Evolutionary conservation across 2,113 vertebrate genomes (phyloP).

Genomic region (Deroptyus accipitrinus): DNA sequence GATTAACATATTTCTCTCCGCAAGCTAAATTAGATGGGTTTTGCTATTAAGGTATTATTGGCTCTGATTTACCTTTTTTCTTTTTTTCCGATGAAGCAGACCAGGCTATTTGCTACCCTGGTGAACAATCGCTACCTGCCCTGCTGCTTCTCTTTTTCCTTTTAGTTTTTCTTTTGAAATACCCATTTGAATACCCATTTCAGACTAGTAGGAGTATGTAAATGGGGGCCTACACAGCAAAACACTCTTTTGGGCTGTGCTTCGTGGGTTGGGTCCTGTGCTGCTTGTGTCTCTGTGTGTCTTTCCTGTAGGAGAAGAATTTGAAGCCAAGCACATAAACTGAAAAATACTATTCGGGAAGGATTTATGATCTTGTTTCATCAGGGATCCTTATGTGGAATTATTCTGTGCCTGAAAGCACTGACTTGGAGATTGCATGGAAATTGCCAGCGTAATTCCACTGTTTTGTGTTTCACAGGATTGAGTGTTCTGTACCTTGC

Average conservation of each 20-base stretch:
- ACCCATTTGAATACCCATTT: neutral
- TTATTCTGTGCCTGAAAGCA: conserved; percentile 27
- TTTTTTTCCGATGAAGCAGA: neutral
- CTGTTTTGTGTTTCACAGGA: neutral
- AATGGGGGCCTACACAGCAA: neutral
- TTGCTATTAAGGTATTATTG: neutral
- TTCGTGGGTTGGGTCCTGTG: neutral
- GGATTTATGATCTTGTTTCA: conserved; percentile 38
- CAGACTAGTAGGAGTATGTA: neutral
- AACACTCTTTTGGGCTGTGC: neutral
- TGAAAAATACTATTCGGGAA: neutral
- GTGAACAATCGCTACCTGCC: neutral
- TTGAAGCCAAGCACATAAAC: neutral
- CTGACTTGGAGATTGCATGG: conserved; percentile 42
- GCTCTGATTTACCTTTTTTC: neutral
- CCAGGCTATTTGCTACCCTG: neutral
- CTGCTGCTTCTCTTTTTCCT: neutral
- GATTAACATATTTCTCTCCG: neutral
- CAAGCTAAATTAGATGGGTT: neutral
- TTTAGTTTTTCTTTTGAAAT: neutral
- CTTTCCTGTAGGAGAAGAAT: neutral
- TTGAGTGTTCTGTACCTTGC: neutral
- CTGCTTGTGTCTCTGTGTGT: neutral
- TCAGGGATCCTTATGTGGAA: neutral
- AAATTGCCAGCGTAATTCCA: conserved; percentile 36